Evolutionary conservation across 2,797 vertebrate genomes (phyloP).

Genomic region (Cyprinella venusta): DNA sequence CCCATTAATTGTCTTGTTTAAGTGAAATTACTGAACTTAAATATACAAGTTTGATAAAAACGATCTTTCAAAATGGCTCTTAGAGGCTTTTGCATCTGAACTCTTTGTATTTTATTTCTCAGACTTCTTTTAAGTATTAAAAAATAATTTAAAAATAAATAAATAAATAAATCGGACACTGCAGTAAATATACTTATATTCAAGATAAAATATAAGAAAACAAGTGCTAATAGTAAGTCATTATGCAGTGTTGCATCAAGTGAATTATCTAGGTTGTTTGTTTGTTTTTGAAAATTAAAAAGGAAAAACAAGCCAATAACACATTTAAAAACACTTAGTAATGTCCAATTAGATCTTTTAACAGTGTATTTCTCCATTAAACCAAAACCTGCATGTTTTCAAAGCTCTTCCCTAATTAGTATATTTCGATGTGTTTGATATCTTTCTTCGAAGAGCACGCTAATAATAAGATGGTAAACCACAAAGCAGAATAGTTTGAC

Average conservation of each 20-base stretch:
- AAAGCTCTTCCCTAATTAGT: conserved; percentile 39
- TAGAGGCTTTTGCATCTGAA: too few relatives aligned
- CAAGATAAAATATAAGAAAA: not conserved
- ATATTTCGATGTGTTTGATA: conserved; percentile 4
- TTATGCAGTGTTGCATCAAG: not conserved
- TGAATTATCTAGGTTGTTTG: not conserved
- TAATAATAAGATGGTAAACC: conserved; percentile 26
- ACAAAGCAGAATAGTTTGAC: conserved; percentile 29
- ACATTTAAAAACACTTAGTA: not conserved
- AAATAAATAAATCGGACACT: not conserved
- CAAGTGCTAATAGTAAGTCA: not conserved
- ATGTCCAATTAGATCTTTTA: conserved; percentile 16
- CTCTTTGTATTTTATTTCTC: not conserved
- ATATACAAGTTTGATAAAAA: too few relatives aligned
- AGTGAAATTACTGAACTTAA: too few relatives aligned
- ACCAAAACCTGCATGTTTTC: not conserved
- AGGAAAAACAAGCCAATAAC: not conserved
- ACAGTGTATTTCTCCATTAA: not conserved
- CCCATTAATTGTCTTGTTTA: too few relatives aligned
- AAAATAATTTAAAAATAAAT: too few relatives aligned
- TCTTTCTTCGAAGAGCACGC: not conserved
- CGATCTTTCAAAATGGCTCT: too few relatives aligned
- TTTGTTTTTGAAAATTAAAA: not conserved
- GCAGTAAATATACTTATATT: not conserved
- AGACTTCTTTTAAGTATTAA: not conserved